Base-by-base conservation (phyloP, 2,888 invertebrate genomes). In the Acanthosepion pharaonis region DNA sequence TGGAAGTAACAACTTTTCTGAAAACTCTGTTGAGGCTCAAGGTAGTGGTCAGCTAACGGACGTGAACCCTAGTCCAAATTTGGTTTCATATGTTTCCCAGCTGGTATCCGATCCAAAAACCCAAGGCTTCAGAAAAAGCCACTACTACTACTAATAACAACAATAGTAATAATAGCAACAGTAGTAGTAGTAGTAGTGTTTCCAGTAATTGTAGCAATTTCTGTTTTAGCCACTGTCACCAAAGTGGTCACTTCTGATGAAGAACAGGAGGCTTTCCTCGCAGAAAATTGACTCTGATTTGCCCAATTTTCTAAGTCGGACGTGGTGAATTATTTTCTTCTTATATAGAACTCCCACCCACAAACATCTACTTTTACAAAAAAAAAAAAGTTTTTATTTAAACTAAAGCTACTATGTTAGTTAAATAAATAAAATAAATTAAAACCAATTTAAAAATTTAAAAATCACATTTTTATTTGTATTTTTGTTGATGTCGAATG, bases 201-300 rank as follows among this genome's bases (percentile, higher is more conserved):
- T 64, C n/a, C 33, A 15, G n/a, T n/a, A 78, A 11, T n/a, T 78
- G n/a, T 15, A 78, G 11, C 0, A 78, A 78, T 78, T 78, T 78
- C 78, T 11, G n/a, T 78, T 78, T n/a, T 78, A n/a, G n/a, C n/a
- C 11, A 9, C n/a, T 3, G 78, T 78, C 15, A 78, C 78, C 11
- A 78, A 78, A 78, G 78, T 78, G 4, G 78, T 78, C 5, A n/a
- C 78, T n/a, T 51, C 53, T n/a, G 93, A 93, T 28, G 93, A 93
- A 28, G 93, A 93, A 93, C 51, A 93, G 49, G 93, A 93, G 4
- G 93, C 53, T n/a, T 53, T 49, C 20, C 53, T 93, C 25, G 93
- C 93, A 28, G 93, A 93, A 93, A n/a, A 53, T 93, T 51, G 93
- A 93, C 20, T 93, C 93, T 0, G 51, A 93, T 49, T 53, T 93